These are phyloP conservation scores for Eupithecia exiguata DNA, from an alignment of 2,888 invertebrate species.

Conservation along the genomic window DNA sequence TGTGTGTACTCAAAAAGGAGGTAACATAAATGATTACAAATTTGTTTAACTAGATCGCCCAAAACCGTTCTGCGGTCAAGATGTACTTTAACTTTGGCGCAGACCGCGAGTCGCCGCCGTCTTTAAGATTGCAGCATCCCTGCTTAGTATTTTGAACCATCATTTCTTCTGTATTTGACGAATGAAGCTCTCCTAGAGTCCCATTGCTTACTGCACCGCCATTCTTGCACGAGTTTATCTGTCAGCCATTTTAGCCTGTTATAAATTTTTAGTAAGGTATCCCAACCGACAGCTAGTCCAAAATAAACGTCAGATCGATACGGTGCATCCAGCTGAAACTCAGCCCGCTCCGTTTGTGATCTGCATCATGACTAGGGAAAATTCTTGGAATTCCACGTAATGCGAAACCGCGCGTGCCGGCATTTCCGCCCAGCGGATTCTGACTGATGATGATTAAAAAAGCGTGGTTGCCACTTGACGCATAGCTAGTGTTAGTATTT, in stretches of 20 bases:
- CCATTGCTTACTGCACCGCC: neutral
- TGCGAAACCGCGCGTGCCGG: slow-evolving; percentile 40
- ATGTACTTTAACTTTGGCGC: neutral
- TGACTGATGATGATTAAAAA: slow-evolving; percentile 60
- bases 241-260: slow-evolving; percentile 56
- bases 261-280: slow-evolving; percentile 72
- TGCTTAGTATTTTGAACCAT: neutral
- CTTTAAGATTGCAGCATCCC: neutral
- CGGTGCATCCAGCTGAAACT: slow-evolving; percentile 54
- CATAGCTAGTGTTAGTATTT: slow-evolving; percentile 71
- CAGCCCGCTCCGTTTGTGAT: slow-evolving; percentile 43
- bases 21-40: neutral
- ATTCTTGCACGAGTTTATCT: neutral
- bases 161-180: neutral
- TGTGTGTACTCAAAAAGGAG: neutral
- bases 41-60: slow-evolving; percentile 1
- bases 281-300: slow-evolving; percentile 59
- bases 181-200: neutral
- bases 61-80: neutral
- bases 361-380: slow-evolving; percentile 46
- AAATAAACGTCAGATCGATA: slow-evolving; percentile 77
- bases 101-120: neutral
- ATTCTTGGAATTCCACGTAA: slow-evolving; percentile 35
- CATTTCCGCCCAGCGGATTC: slow-evolving; percentile 43
- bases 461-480: slow-evolving; percentile 78